These are phyloP conservation scores for Microctenopoma steveboyesi DNA, from an alignment of 2,797 vertebrate genomes.

Conservation along the genomic window DNA sequence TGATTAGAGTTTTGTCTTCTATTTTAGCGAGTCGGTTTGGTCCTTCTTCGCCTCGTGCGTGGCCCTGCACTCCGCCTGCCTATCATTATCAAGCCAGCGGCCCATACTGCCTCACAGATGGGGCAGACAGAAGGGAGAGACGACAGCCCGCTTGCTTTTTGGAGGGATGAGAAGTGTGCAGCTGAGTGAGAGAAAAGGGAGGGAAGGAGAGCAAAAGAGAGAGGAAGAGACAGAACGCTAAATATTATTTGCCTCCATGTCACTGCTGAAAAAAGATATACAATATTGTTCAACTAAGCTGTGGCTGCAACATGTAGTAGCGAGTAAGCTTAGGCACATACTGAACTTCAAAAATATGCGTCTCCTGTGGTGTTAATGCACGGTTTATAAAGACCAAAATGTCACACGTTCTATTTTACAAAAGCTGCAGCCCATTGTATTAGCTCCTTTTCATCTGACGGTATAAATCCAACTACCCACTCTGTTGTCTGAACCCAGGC, in stretches of 20 bases:
- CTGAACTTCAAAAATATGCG: not conserved
- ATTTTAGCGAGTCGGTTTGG: constrained; percentile 49
- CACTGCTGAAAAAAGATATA: constrained; percentile 42
- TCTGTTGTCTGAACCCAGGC: not conserved
- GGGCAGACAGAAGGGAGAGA: constrained; percentile 82
- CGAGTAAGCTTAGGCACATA: not conserved
- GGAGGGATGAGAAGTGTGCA: constrained; percentile 74
- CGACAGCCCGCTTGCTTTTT: constrained; percentile 80
- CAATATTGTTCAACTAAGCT: constrained; percentile 11
- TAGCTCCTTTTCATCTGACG: constrained; percentile 1
- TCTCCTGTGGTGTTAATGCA: constrained; percentile 12
- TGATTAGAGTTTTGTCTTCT: constrained; percentile 51
- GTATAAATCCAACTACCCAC: constrained; percentile 3
- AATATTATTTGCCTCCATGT: constrained; percentile 57
- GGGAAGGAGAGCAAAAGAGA: constrained; percentile 40
- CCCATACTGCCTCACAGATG: constrained; percentile 84
- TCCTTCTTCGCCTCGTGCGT: constrained; percentile 51
- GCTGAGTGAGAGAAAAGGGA: constrained; percentile 73
- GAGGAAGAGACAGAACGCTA: constrained; percentile 38
- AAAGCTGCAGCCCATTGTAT: not conserved
- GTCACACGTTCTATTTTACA: not conserved
- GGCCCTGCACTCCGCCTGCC: constrained; percentile 61
- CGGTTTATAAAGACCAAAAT: constrained; percentile 17
- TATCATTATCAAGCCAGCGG: constrained; percentile 76
- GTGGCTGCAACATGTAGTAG: constrained; percentile 14